Percentiles rank a stretch among this genome's conserved stretches.
phyloP scores from a whole-genome alignment of 2,888 invertebrate species.

The Tenthredo mesomela region DNA sequence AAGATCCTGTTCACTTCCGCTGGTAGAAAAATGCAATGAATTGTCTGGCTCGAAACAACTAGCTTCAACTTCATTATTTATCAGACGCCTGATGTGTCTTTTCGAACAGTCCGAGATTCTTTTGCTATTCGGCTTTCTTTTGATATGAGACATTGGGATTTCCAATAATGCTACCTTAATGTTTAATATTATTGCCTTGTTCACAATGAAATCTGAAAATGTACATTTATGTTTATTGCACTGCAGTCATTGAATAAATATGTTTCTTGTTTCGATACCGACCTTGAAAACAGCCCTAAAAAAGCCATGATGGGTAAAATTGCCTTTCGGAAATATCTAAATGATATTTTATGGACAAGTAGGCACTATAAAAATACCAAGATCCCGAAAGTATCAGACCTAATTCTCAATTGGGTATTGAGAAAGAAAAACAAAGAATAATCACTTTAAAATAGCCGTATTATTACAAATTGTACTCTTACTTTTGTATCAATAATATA shows the following conservation, averaged over 20 bases:
- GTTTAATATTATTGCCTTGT: not conserved
- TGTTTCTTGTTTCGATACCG: too few relatives aligned
- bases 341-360: not conserved
- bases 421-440: not conserved
- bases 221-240: too few relatives aligned
- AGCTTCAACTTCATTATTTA: not conserved
- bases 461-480: not conserved
- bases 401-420: not conserved
- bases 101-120: not conserved
- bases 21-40: not conserved
- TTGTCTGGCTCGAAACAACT: not conserved
- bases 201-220: not conserved
- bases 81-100: constrained; percentile 3
- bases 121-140: not conserved
- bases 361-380: not conserved
- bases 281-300: too few relatives aligned
- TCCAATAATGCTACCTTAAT: not conserved
- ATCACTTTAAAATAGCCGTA: not conserved
- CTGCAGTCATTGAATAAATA: too few relatives aligned
- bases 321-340: too few relatives aligned
- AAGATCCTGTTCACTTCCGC: not conserved
- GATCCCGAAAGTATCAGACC: not conserved
- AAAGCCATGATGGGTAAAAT: too few relatives aligned
- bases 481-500: not conserved
- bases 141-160: not conserved